These are phyloP conservation scores for Arion vulgaris DNA, from an alignment of 1,140 invertebrate species.

Conservation along the genomic window DNA sequence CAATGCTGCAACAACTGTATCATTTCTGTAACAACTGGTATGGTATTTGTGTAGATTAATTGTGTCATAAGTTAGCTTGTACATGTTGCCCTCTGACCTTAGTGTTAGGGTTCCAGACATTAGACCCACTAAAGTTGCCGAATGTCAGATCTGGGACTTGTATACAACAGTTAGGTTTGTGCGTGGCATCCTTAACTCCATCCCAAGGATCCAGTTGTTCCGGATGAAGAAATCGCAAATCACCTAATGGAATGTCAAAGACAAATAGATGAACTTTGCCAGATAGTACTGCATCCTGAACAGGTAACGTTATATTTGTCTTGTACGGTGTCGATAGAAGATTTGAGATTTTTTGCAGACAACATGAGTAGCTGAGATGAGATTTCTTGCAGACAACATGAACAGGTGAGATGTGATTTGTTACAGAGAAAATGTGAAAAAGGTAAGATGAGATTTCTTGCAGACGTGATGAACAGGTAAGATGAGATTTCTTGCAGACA, in stretches of 20 bases:
- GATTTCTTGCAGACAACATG: too few relatives aligned
- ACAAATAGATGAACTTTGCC: neutral
- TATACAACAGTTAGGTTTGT: conserved; percentile 89
- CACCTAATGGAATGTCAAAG: conserved; percentile 52
- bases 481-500: too few relatives aligned
- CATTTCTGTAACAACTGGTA: too few relatives aligned
- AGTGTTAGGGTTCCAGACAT: conserved; percentile 98
- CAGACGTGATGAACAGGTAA: too few relatives aligned
- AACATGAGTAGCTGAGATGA: neutral
- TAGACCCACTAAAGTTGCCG: conserved; percentile 90
- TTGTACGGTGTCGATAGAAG: neutral
- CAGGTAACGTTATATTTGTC: neutral
- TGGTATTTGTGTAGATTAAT: too few relatives aligned
- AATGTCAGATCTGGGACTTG: conserved; percentile 93
- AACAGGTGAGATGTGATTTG: too few relatives aligned
- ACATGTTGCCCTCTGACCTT: conserved; percentile 71
- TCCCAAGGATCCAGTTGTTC: conserved; percentile 85
- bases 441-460: too few relatives aligned
- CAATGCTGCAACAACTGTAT: too few relatives aligned
- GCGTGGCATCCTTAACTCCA: conserved; percentile 81
- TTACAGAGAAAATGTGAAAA: too few relatives aligned
- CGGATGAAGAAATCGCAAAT: conserved; percentile 90
- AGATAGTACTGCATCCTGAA: neutral
- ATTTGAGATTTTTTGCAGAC: neutral
- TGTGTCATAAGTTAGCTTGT: too few relatives aligned